Conservation (phyloP, 2,797 vertebrate genomes). For the Austrolebias charrua region DNA sequence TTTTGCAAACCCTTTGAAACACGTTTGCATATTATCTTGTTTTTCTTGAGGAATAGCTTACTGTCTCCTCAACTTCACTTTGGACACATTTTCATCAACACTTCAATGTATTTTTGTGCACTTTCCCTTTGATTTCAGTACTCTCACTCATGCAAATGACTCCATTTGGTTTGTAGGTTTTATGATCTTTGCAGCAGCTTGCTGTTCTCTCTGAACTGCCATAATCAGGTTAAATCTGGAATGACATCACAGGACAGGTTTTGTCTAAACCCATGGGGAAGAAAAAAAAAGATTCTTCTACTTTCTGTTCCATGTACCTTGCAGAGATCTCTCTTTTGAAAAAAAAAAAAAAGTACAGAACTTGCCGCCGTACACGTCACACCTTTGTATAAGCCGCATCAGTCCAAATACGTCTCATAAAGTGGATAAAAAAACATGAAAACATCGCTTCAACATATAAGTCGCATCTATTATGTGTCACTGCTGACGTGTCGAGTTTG, state of each 20-base stretch:
- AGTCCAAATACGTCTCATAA: too few species aligned
- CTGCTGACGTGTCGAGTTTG: too few species aligned
- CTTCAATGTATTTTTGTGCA: conserved; percentile 8
- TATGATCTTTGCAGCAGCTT: conserved; percentile 1
- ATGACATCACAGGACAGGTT: neutral
- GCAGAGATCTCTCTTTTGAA: neutral
- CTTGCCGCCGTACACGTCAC: too few species aligned
- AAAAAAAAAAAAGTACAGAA: neutral
- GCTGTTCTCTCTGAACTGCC: neutral
- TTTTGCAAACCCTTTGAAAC: neutral
- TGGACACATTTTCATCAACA: conserved; percentile 9
- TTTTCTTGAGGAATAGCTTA: neutral
- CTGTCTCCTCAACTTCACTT: neutral
- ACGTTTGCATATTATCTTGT: neutral
- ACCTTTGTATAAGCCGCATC: too few species aligned
- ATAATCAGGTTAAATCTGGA: conserved; percentile 4
- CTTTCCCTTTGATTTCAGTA: neutral
- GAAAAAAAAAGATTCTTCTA: neutral
- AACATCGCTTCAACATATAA: too few species aligned
- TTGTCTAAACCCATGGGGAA: neutral
- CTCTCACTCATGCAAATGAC: conserved; percentile 2
- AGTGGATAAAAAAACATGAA: too few species aligned
- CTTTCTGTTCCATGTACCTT: neutral
- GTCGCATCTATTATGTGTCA: too few species aligned
- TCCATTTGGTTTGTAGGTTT: conserved; percentile 8